phyloP scores from a whole-genome alignment of 1,140 invertebrate genomes.

The Phymastichus coffea region DNA sequence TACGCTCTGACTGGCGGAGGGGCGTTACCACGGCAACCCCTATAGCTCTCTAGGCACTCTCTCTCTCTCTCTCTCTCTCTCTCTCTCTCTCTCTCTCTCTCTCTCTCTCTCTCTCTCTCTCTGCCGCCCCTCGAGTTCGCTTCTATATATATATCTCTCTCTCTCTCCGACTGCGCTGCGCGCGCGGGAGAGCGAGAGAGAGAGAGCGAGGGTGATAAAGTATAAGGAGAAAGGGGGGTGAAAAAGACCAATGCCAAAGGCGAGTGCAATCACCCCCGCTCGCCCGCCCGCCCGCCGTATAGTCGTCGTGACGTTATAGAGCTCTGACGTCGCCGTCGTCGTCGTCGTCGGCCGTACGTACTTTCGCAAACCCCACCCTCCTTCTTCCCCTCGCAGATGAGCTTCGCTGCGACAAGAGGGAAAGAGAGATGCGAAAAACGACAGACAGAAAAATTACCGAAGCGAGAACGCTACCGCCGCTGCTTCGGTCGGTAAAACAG shows the following conservation, averaged over 20 bases:
- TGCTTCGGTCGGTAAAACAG: conserved; percentile 51
- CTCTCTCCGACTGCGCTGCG: too few species aligned
- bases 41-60: too few species aligned
- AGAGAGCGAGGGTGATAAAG: conserved; percentile 12
- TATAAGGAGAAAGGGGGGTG: conserved; percentile 31
- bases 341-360: background rate
- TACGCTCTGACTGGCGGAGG: conserved; percentile 37
- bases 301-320: background rate
- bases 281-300: background rate
- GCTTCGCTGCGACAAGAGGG: conserved; percentile 26
- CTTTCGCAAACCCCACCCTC: background rate
- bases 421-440: conserved; percentile 12
- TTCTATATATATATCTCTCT: too few species aligned
- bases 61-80: conserved; percentile 41
- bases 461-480: conserved; percentile 36
- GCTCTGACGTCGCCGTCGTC: background rate
- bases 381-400: conserved; percentile 26
- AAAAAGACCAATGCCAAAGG: conserved; percentile 38
- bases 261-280: conserved; percentile 53
- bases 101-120: conserved; percentile 1
- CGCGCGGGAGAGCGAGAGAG: conserved; percentile 30
- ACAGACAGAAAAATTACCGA: conserved; percentile 35
- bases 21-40: conserved; percentile 56
- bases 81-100: background rate
- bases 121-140: background rate